Evolutionary conservation across 2,888 invertebrate species (phyloP).

Genomic region (Eupithecia subumbrata): DNA sequence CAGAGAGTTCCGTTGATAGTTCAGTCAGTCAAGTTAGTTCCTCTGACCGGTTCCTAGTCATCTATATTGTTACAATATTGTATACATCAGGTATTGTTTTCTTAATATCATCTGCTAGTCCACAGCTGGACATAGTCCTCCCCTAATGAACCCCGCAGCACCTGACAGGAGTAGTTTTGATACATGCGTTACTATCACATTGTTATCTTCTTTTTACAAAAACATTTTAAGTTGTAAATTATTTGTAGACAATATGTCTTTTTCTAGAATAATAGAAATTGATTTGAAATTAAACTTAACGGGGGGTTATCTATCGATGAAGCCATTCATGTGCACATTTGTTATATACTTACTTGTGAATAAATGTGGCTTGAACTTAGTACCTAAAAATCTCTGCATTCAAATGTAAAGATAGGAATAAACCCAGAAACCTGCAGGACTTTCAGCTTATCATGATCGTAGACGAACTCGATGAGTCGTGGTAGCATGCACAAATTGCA

Average conservation of each 20-base stretch:
- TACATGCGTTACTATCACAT: no score
- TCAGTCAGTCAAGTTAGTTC: neutral
- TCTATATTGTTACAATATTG: no score
- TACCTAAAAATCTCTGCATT: neutral
- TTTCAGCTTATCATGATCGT: constrained; percentile 7
- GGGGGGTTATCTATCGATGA: neutral
- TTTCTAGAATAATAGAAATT: no score
- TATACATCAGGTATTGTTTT: no score
- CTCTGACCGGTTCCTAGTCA: neutral
- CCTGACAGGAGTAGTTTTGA: no score
- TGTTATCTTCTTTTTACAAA: no score
- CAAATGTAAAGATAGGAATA: neutral
- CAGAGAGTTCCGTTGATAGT: neutral
- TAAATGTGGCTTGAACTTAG: neutral
- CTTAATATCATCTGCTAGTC: no score
- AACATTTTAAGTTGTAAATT: no score
- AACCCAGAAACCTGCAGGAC: neutral
- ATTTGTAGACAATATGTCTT: no score
- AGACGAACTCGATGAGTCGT: constrained; percentile 9
- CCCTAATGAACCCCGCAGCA: no score
- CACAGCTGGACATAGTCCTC: no score
- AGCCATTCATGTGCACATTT: neutral
- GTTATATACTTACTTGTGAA: neutral
- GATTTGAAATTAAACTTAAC: no score
- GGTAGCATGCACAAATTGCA: constrained; percentile 44